Percentiles rank a stretch among this genome's conserved stretches.
Evolutionary conservation across 2,797 vertebrate species (phyloP).

Genomic region (Coendou prehensilis): DNA sequence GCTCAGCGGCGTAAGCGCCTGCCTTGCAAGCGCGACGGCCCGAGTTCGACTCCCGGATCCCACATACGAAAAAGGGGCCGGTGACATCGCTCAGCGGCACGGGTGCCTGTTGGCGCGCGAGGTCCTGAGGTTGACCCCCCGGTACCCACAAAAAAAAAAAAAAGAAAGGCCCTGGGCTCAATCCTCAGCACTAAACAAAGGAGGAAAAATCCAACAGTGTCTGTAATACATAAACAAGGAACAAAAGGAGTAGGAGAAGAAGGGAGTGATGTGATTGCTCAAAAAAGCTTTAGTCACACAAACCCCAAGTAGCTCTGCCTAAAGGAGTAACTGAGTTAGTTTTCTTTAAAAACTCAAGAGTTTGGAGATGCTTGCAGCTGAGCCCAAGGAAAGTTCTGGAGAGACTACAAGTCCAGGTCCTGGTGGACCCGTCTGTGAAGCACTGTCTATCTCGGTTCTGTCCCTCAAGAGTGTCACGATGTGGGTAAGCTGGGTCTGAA

Average conservation of each 20-base stretch:
- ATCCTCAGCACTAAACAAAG: not conserved
- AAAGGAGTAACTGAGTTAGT: not conserved
- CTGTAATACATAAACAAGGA: not conserved
- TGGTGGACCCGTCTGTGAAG: not conserved
- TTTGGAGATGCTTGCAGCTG: not conserved
- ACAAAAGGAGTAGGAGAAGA: not conserved
- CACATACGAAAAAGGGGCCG: no score
- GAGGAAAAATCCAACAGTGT: not conserved
- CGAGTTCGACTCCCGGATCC: no score
- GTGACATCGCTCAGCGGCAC: no score
- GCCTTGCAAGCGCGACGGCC: no score
- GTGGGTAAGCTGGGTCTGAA: not conserved
- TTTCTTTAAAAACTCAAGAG: not conserved
- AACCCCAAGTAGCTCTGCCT: conserved; percentile 31
- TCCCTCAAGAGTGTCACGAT: not conserved
- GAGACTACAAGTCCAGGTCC: conserved; percentile 2
- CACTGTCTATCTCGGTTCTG: not conserved
- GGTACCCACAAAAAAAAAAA: no score
- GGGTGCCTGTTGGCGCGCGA: no score
- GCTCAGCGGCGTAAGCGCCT: no score
- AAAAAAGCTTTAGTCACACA: not conserved
- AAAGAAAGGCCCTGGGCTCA: not conserved
- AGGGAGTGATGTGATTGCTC: not conserved
- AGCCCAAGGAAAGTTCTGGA: not conserved
- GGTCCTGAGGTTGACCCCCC: no score